Percentiles rank a stretch among this genome's conserved stretches.
Evolutionary conservation across 1,140 invertebrate species (phyloP).

Genomic region (Penaeus japonicus): DNA sequence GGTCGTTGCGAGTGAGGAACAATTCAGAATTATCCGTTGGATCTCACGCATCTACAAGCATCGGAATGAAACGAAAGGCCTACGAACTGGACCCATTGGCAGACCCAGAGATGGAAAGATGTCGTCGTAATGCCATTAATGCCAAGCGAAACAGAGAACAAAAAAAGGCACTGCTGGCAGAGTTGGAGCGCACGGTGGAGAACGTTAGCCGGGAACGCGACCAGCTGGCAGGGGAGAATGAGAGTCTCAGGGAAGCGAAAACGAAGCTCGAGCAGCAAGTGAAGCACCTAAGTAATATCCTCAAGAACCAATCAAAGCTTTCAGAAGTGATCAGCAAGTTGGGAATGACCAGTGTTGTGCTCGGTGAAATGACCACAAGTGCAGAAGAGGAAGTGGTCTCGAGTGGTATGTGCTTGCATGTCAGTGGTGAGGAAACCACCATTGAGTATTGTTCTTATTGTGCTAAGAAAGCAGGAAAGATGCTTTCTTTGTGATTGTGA

Average conservation of each 20-base stretch:
- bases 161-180: constrained; percentile 44
- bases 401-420: constrained; percentile 44
- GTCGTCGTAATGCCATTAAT: constrained; percentile 52
- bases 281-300: constrained; percentile 27
- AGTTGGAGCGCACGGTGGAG: constrained; percentile 34
- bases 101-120: constrained; percentile 53
- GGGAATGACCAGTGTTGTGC: neutral
- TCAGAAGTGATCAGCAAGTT: constrained; percentile 1
- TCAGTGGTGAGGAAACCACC: constrained; percentile 36
- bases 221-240: constrained; percentile 36
- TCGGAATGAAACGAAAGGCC: constrained; percentile 36
- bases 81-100: constrained; percentile 52
- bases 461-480: constrained; percentile 47
- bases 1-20: constrained; percentile 6
- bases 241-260: constrained; percentile 42
- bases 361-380: constrained; percentile 16
- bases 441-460: constrained; percentile 43
- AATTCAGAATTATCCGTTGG: neutral
- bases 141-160: constrained; percentile 55
- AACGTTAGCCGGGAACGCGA: constrained; percentile 22
- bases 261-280: constrained; percentile 30
- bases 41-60: neutral
- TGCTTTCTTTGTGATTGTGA: neutral
- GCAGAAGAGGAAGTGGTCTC: constrained; percentile 26
- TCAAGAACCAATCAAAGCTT: constrained; percentile 33